Evolutionary conservation across 2,113 vertebrate species (phyloP).

Genomic region (Melanostigma gelatinosum): DNA sequence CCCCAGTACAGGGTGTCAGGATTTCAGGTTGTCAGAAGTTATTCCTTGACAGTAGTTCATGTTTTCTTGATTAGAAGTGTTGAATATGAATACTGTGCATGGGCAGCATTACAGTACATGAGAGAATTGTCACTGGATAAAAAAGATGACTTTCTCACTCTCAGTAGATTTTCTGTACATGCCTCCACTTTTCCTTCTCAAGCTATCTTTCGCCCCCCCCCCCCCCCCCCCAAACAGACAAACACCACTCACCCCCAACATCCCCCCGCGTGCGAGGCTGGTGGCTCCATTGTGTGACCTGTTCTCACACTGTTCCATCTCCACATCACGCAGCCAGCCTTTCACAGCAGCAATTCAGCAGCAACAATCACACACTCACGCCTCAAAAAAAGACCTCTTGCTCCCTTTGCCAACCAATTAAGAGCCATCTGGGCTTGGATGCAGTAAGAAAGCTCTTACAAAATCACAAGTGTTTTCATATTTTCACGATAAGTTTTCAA

Average conservation of each 20-base stretch:
- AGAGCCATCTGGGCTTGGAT: constrained; percentile 91
- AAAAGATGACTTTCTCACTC: constrained; percentile 12
- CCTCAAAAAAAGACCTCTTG: constrained; percentile 91
- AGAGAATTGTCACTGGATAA: neutral
- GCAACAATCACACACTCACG: constrained; percentile 95
- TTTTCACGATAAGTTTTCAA: constrained; percentile 50
- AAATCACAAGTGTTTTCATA: constrained; percentile 58
- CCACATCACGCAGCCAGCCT: constrained; percentile 89
- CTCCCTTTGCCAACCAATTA: constrained; percentile 96
- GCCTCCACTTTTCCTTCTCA: constrained; percentile 81
- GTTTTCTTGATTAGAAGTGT: neutral
- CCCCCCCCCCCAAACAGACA: constrained; percentile 34
- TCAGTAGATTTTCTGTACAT: constrained; percentile 43
- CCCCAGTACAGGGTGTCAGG: neutral
- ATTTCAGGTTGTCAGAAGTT: neutral
- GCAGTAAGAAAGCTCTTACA: constrained; percentile 71
- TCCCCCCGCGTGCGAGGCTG: constrained; percentile 82
- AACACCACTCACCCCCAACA: constrained; percentile 67
- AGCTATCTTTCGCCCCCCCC: constrained; percentile 78
- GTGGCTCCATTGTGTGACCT: constrained; percentile 90
- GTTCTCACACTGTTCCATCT: constrained; percentile 90
- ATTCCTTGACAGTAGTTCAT: neutral
- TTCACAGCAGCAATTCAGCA: constrained; percentile 94
- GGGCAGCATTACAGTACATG: neutral
- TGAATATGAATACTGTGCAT: neutral